Evolutionary conservation across 2,113 vertebrate species (phyloP).

Genomic region (Otocyon megalotis): DNA sequence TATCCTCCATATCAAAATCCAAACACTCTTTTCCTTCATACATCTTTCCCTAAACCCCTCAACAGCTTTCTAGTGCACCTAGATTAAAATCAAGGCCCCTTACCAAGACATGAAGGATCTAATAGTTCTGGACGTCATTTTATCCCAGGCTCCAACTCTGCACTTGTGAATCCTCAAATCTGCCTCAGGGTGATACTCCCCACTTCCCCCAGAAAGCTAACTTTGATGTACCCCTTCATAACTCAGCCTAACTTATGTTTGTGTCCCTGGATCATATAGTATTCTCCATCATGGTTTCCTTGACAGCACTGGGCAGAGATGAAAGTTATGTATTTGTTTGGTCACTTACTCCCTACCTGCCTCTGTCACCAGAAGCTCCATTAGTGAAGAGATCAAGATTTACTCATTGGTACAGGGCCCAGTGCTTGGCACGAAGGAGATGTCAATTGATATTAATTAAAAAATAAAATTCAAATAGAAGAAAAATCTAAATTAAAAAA

Average conservation of each 20-base stretch:
- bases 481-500: background rate
- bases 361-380: background rate
- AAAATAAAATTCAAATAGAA: background rate
- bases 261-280: background rate
- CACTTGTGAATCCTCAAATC: background rate
- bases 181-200: background rate
- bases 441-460: background rate
- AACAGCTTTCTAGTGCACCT: background rate
- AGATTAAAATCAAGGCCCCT: background rate
- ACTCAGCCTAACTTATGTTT: background rate
- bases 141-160: background rate
- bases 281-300: background rate
- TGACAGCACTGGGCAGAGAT: background rate
- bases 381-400: background rate
- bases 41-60: background rate
- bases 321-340: background rate
- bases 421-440: background rate
- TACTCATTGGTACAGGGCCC: background rate
- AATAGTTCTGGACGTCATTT: background rate
- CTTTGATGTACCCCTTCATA: background rate
- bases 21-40: background rate
- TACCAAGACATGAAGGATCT: background rate
- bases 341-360: background rate
- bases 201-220: background rate
- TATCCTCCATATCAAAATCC: background rate